Evolutionary conservation across 2,113 vertebrate species (phyloP), one percentile per base, ranked within the genome.

Genomic region (Petromus typicus): DNA sequence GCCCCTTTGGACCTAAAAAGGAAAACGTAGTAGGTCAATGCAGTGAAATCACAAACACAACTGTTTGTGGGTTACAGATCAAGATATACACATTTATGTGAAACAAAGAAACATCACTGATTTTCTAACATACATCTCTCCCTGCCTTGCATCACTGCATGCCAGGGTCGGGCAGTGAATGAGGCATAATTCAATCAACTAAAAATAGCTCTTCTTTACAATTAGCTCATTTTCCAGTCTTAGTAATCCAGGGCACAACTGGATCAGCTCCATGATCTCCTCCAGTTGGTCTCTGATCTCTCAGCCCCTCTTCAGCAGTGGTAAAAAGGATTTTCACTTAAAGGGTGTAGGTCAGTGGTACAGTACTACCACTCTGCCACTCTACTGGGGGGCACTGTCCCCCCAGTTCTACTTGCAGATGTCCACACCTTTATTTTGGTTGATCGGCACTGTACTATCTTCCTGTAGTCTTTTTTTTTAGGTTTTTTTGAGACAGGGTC

Each of bases 1-100:
- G n/a, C 97, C 7, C 99, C 99, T 98, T 98, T 99, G 54, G 98
- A 98, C 87, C 99, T 99, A 94, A 96, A 98, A 97, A 85, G 51
- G 87, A 98, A 75, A n/a, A 16, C 75, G 90, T 34, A 80, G 8
- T 40, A 0, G 18, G 34, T 54, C 34, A 57, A 6, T 54, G 27
- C 11, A 89, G 90, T 89, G 51, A 92, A 95, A 90, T 51, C 40
- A 94, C 2, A 64, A 5, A 73, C 59, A 82, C 1, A 9, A 5
- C 3, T 56, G 43, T 40, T 63, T 66, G 18, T 51, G 63, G 95
- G 45, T 22, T 61, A 57, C 2, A 93, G 90, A 40, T 23, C 6
- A 43, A 80, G 88, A 83, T 3, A 57, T 2, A 11, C 1, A 85
- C 7, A 25, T 43, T 51, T 51, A 69, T 67, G 64, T 57, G 63